phyloP scores from a whole-genome alignment of 2,888 invertebrate species.

The Ceriagrion tenellum region DNA sequence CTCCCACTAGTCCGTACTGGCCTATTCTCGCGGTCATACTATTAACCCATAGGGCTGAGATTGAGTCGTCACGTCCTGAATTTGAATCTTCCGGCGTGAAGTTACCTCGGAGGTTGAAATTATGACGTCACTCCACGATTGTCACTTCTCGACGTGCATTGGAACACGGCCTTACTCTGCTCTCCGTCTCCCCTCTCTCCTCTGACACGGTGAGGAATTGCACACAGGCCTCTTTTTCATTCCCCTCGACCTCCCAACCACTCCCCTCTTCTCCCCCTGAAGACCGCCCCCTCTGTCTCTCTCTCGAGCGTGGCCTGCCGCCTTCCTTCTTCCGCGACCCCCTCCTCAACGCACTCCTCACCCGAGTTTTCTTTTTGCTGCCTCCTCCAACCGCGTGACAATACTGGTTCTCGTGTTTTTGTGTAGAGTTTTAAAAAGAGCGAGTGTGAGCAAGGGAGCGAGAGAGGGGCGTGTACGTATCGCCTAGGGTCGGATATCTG shows the following conservation, averaged over 20 bases:
- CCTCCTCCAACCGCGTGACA: slow-evolving; percentile 46
- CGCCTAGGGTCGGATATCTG: slow-evolving; percentile 59
- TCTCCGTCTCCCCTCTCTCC: background rate
- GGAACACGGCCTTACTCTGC: no score
- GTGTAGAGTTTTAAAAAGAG: background rate
- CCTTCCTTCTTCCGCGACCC: background rate
- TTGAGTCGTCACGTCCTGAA: no score
- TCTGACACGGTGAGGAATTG: background rate
- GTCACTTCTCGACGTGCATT: no score
- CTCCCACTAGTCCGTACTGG: no score
- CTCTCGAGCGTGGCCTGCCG: background rate
- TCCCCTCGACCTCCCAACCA: background rate
- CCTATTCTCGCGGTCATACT: no score
- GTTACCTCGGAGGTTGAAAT: no score
- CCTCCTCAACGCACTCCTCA: background rate
- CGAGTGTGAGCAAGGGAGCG: background rate
- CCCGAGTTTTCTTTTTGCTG: background rate
- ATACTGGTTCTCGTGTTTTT: slow-evolving; percentile 12
- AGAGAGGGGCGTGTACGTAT: background rate
- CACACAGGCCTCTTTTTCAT: background rate
- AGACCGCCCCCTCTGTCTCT: background rate
- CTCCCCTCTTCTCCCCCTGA: background rate
- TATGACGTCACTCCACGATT: no score
- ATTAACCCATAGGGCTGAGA: no score
- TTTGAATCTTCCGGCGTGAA: no score